These are phyloP conservation scores for Lymantria dispar DNA, from an alignment of 2,888 invertebrate species.

Conservation along the genomic window DNA sequence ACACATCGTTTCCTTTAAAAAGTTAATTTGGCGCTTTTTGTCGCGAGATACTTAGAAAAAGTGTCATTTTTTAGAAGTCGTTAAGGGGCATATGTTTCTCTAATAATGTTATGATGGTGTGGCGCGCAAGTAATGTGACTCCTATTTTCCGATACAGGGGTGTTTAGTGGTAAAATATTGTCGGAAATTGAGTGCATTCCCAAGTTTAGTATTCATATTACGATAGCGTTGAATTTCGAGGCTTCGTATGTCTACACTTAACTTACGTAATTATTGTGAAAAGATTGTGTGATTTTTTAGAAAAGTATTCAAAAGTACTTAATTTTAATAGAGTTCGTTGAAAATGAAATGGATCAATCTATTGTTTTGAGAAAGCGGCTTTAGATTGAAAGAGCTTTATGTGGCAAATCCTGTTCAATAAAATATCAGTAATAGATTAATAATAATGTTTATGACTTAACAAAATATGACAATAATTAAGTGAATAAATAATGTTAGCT, in stretches of 20 bases:
- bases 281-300: background rate
- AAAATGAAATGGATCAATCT: too few species aligned
- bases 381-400: too few species aligned
- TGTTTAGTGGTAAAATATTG: constrained; percentile 29
- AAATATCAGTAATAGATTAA: too few species aligned
- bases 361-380: too few species aligned
- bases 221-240: constrained; percentile 3
- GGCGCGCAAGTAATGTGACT: constrained; percentile 70
- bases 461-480: too few species aligned
- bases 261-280: background rate
- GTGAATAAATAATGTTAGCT: too few species aligned
- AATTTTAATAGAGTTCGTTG: too few species aligned
- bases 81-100: constrained; percentile 69
- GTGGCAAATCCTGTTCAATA: too few species aligned
- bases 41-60: constrained; percentile 57
- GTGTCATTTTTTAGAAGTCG: constrained; percentile 68
- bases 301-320: too few species aligned
- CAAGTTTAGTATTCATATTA: constrained; percentile 15
- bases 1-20: constrained; percentile 82
- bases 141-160: constrained; percentile 60
- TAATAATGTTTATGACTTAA: too few species aligned
- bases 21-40: constrained; percentile 80
- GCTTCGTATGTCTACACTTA: background rate
- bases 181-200: constrained; percentile 25
- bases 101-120: constrained; percentile 66